Base-by-base conservation (phyloP, 2,888 invertebrate genomes). In the Elaeidobius kamerunicus region DNA sequence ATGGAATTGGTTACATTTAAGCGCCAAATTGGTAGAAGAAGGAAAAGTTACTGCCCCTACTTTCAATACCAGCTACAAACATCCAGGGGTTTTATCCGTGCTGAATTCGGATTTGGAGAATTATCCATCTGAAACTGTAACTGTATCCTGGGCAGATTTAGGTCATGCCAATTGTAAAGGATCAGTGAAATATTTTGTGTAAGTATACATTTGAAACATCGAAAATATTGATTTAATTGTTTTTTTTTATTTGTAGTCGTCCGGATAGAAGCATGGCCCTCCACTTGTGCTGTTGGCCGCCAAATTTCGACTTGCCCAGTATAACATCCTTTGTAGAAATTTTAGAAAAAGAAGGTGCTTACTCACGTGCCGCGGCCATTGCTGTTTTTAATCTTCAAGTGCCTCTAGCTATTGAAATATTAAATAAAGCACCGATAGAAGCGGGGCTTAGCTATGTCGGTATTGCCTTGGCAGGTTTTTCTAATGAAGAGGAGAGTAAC, bases 341-440 rank as follows among this genome's bases (percentile, higher is more conserved):
- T 62, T 76, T 92, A 32, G 87, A 88, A 69, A 82, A 82, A 48
- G 85, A 85, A 68, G 81, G 83, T 69, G 79, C 84, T 62, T 82
- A 84, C 74, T 82, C 87, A 49, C 82, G 93, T 69, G 94, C 94
- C 32, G 93, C 95, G 28, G 91, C 95, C 52, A 85, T 96, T 50
- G 89, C 92, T 40, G 86, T 92, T 46, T 96, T 95, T 74, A 91
- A 92, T 73, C 79, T 95, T 64, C 86, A 89, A 69, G 78, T 96
- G 60, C 82, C 86, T 51, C 75, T 82, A 64, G 94, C 95, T 20
- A 88, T 95, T 50, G 88, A 91, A 65, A 88, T 93, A 65, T 79
- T 96, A 51, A 87, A 86, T 59, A 80, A 85, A 60, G 90, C 88
- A 2, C 82, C 84, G 7, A 64, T 64, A 23, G 61, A 60, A 40